These are phyloP conservation scores for Pempheris klunzingeri DNA, from an alignment of 2,797 vertebrate species.

Conservation along the genomic window DNA sequence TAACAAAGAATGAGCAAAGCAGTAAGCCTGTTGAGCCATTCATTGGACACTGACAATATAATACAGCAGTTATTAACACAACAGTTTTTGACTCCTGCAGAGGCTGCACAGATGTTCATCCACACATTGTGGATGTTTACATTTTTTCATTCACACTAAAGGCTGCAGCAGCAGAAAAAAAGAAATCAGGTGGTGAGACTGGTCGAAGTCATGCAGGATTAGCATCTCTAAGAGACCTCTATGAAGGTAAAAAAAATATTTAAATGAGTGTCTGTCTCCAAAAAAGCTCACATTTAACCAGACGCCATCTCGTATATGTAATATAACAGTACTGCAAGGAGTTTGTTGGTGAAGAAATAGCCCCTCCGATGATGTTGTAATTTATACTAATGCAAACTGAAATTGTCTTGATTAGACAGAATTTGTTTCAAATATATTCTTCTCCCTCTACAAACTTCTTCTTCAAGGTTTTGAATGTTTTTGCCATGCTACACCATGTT, in stretches of 20 bases:
- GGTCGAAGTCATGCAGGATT: not conserved
- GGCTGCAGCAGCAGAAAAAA: not conserved
- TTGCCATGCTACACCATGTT: conserved; percentile 24
- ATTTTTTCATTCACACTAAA: conserved; percentile 11
- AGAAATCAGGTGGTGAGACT: not conserved
- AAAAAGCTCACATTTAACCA: not conserved
- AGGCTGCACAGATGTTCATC: conserved; percentile 18
- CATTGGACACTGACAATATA: conserved; percentile 53
- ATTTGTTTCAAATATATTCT: conserved; percentile 19
- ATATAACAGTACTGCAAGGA: not conserved
- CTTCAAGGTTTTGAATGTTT: conserved; percentile 3
- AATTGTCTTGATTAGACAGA: conserved; percentile 17
- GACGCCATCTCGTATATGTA: not conserved
- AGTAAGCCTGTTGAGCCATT: conserved; percentile 13
- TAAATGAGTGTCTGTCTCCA: not conserved
- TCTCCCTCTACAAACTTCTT: not conserved
- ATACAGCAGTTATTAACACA: conserved; percentile 45
- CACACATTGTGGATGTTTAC: not conserved
- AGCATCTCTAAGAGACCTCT: conserved; percentile 1
- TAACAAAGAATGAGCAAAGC: conserved; percentile 14
- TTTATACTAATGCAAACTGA: conserved; percentile 6
- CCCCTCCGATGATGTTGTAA: not conserved
- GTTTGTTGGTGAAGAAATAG: not conserved
- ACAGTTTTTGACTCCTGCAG: conserved; percentile 10
- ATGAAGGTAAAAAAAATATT: not conserved